Percentiles rank a stretch among this genome's conserved stretches.
phyloP scores from a whole-genome alignment of 2,888 invertebrate species.

The Julus scandinavius region DNA sequence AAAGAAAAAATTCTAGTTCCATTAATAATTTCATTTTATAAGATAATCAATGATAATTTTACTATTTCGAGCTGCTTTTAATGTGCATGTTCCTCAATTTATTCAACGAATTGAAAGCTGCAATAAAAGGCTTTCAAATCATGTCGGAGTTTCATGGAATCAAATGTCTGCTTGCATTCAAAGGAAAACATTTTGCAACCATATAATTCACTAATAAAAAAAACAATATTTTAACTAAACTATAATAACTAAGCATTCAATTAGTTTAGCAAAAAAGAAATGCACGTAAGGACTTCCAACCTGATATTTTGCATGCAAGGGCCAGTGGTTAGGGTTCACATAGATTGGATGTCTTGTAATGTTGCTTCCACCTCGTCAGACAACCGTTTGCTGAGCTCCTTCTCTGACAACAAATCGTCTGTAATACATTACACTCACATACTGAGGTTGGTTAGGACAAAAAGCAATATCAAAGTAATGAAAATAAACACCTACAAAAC shows the following conservation, averaged over 20 bases:
- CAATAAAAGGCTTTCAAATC: background rate
- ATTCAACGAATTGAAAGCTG: background rate
- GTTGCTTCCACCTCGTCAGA: constrained; percentile 99
- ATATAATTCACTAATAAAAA: constrained; percentile 57
- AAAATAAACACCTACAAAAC: constrained; percentile 1
- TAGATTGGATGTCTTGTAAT: constrained; percentile 98
- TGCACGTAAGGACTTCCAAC: constrained; percentile 53
- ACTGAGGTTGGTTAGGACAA: constrained; percentile 47
- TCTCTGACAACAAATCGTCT: constrained; percentile 96
- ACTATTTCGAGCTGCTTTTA: too few relatives aligned
- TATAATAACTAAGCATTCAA: constrained; percentile 54
- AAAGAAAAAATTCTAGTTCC: background rate
- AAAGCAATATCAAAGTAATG: constrained; percentile 8
- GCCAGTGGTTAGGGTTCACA: constrained; percentile 73
- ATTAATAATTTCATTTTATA: too few relatives aligned
- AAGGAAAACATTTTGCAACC: background rate
- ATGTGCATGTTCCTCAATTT: background rate
- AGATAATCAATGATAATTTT: too few relatives aligned
- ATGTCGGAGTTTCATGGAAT: background rate
- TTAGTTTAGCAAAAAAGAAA: constrained; percentile 49
- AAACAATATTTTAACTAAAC: constrained; percentile 55
- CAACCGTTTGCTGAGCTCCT: constrained; percentile 95
- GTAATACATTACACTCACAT: constrained; percentile 67
- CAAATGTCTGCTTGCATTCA: constrained; percentile 17
- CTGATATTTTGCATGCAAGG: constrained; percentile 57